A percentile compares a stretch with the other conserved stretches of the same genome.
Evolutionary conservation across 2,797 vertebrate genomes (phyloP).

Genomic region (Geotrypetes seraphini): DNA sequence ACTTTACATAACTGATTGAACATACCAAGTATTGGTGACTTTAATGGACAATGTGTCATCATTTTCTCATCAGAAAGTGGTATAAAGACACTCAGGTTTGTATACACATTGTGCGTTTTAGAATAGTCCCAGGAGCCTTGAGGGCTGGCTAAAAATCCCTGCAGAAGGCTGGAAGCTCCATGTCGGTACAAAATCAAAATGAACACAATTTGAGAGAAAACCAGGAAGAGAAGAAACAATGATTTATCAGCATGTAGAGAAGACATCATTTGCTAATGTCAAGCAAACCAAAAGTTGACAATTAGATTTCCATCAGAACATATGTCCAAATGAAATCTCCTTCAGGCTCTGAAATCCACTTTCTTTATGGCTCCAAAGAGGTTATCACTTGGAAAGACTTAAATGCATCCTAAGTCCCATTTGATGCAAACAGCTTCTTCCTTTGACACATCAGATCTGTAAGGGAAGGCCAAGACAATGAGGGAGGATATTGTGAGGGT

Average conservation of each 20-base stretch:
- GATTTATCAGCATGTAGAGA: conserved; percentile 26
- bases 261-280: conserved; percentile 17
- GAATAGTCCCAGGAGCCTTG: conserved; percentile 31
- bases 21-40: conserved; percentile 40
- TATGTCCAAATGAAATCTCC: too few species aligned
- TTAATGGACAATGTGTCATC: conserved; percentile 15
- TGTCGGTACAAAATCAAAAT: conserved; percentile 41
- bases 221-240: conserved; percentile 31
- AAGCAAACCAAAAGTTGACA: too few species aligned
- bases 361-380: too few species aligned
- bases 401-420: too few species aligned
- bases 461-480: too few species aligned
- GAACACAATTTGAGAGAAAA: conserved; percentile 37
- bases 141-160: conserved; percentile 1
- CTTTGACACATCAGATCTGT: too few species aligned
- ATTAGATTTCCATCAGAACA: too few species aligned
- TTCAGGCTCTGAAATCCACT: too few species aligned
- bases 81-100: conserved; percentile 40
- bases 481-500: too few species aligned
- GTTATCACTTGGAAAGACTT: too few species aligned
- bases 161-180: conserved; percentile 13
- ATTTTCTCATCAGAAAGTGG: not conserved
- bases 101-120: conserved; percentile 36
- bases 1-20: too few species aligned
- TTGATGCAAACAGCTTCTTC: too few species aligned